Evolutionary conservation across 2,113 vertebrate genomes (phyloP).

Genomic region (Corydoras maculifer): DNA sequence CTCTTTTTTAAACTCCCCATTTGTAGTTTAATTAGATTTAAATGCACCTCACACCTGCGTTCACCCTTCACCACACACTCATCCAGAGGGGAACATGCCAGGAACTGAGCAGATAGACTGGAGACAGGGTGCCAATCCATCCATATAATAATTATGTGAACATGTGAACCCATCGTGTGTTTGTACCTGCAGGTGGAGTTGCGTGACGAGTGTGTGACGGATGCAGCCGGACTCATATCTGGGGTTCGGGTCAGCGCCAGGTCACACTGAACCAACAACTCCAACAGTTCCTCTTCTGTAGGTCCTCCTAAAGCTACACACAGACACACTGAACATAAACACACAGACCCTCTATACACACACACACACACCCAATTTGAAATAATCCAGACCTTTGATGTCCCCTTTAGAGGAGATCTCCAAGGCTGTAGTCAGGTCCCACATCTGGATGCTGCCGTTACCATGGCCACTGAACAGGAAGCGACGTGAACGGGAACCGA

Average conservation of each 20-base stretch:
- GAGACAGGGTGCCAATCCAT: too few species aligned
- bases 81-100: too few species aligned
- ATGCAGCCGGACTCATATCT: slow-evolving; percentile 56
- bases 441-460: slow-evolving; percentile 88
- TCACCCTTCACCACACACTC: too few species aligned
- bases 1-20: too few species aligned
- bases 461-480: slow-evolving; percentile 84
- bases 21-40: too few species aligned
- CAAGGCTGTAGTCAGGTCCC: slow-evolving; percentile 88
- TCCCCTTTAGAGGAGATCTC: slow-evolving; percentile 72
- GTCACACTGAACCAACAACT: slow-evolving; percentile 82
- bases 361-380: neutral
- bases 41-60: too few species aligned
- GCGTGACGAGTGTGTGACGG: slow-evolving; percentile 47
- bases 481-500: slow-evolving; percentile 75
- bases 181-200: slow-evolving; percentile 69
- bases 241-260: slow-evolving; percentile 71
- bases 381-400: slow-evolving; percentile 41
- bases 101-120: too few species aligned
- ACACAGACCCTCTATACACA: too few species aligned
- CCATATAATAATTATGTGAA: neutral
- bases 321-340: slow-evolving; percentile 5
- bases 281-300: slow-evolving; percentile 78
- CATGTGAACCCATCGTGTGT: neutral
- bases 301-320: slow-evolving; percentile 69